A percentile compares a stretch with the other conserved stretches of the same genome.
phyloP scores from a whole-genome alignment of 2,888 invertebrate species.

The Conchocele bisecta region DNA sequence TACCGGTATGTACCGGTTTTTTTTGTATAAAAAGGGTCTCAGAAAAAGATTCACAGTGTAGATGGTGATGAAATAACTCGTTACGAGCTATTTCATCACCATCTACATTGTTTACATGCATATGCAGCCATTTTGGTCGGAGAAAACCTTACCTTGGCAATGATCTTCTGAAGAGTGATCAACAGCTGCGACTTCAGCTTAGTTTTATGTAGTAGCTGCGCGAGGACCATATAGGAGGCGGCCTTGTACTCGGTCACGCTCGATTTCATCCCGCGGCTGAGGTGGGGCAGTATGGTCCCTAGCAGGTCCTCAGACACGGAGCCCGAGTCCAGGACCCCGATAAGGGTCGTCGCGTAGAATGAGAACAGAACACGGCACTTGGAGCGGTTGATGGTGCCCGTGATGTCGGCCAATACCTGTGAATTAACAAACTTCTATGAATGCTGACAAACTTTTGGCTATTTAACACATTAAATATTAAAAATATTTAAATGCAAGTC shows the following conservation, averaged over 20 bases:
- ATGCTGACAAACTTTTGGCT: no score
- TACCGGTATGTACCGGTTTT: no score
- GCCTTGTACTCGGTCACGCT: slow-evolving; percentile 88
- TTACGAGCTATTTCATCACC: no score
- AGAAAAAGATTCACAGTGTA: no score
- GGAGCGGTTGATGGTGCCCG: no score
- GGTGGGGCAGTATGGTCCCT: slow-evolving; percentile 87
- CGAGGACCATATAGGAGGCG: slow-evolving; percentile 89
- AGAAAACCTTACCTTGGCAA: slow-evolving; percentile 83
- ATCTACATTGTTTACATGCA: not conserved
- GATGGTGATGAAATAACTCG: no score
- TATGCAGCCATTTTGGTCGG: not conserved
- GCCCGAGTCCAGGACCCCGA: slow-evolving; percentile 85
- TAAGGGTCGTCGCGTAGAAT: slow-evolving; percentile 90
- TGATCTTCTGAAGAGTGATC: slow-evolving; percentile 86
- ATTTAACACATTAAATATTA: no score
- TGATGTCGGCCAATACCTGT: slow-evolving; percentile 32
- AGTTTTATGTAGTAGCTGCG: slow-evolving; percentile 88
- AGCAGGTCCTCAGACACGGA: slow-evolving; percentile 86
- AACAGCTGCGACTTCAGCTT: slow-evolving; percentile 86
- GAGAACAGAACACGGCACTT: slow-evolving; percentile 86
- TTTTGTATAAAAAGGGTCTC: no score
- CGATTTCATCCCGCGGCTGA: slow-evolving; percentile 89
- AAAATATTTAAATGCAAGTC: no score
- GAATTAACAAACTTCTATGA: no score